Evolutionary conservation across 1,140 invertebrate genomes (phyloP).

Genomic region (Coptotermes formosanus): DNA sequence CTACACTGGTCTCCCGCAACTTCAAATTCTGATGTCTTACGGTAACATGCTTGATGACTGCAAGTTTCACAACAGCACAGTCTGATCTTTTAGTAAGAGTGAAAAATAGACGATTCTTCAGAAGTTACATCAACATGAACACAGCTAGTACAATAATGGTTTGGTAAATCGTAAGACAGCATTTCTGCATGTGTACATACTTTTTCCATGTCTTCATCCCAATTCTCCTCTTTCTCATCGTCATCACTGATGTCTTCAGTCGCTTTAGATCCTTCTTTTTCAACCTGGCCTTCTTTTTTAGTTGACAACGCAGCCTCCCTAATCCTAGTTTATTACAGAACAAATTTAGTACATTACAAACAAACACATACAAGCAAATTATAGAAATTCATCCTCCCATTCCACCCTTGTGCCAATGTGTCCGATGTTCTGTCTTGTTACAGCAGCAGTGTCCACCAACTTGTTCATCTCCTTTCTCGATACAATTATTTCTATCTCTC

Average conservation of each 20-base stretch:
- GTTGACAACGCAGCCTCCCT: constrained; percentile 20
- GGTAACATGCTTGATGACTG: no score
- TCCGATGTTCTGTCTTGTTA: neutral
- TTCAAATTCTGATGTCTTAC: no score
- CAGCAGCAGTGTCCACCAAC: neutral
- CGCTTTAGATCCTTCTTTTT: constrained; percentile 22
- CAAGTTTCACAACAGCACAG: no score
- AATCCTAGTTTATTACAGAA: constrained; percentile 30
- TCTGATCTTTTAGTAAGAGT: no score
- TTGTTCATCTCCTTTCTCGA: neutral
- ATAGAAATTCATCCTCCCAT: neutral
- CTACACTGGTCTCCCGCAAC: no score
- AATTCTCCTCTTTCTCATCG: constrained; percentile 29
- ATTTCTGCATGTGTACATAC: neutral
- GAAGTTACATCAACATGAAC: no score
- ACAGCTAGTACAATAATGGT: no score
- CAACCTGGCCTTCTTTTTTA: constrained; percentile 28
- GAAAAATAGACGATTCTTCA: no score
- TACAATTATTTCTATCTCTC: constrained; percentile 21
- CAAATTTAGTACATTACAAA: constrained; percentile 19
- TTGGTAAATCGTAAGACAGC: no score
- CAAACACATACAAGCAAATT: neutral
- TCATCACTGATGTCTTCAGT: constrained; percentile 31
- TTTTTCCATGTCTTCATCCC: constrained; percentile 31
- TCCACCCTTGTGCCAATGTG: neutral